Evolutionary conservation across 2,797 vertebrate genomes (phyloP).

Genomic region (Enoplosus armatus): DNA sequence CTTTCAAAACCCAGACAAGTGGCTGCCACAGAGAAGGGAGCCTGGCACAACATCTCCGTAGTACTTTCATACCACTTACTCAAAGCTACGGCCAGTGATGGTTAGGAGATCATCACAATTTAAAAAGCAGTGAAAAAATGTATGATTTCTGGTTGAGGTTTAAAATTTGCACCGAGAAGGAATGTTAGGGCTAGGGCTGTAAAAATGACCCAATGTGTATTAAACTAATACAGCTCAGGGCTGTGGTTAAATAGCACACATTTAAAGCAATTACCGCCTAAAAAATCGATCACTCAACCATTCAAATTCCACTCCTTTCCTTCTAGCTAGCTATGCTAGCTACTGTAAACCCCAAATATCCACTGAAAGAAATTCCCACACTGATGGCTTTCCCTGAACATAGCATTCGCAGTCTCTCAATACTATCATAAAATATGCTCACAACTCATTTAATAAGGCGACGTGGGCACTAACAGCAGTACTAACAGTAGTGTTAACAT

Average conservation of each 20-base stretch:
- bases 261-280: too few species aligned
- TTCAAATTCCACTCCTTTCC: not conserved
- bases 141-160: not conserved
- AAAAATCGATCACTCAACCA: not conserved
- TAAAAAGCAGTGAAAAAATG: not conserved
- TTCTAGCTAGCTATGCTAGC: not conserved
- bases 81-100: not conserved
- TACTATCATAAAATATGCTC: not conserved
- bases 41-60: not conserved
- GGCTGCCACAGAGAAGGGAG: slow-evolving; percentile 10
- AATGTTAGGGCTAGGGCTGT: too few species aligned
- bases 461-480: not conserved
- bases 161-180: not conserved
- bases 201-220: not conserved
- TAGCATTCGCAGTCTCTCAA: not conserved
- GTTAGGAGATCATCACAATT: not conserved
- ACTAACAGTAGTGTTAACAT: too few species aligned
- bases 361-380: not conserved
- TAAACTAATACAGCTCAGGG: not conserved
- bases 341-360: too few species aligned
- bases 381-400: not conserved
- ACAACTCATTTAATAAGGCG: not conserved
- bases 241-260: not conserved
- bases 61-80: not conserved
- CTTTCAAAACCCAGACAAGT: slow-evolving; percentile 33